These are phyloP conservation scores for Seira ritae DNA, from an alignment of 2,888 invertebrate species.

Conservation along the genomic window DNA sequence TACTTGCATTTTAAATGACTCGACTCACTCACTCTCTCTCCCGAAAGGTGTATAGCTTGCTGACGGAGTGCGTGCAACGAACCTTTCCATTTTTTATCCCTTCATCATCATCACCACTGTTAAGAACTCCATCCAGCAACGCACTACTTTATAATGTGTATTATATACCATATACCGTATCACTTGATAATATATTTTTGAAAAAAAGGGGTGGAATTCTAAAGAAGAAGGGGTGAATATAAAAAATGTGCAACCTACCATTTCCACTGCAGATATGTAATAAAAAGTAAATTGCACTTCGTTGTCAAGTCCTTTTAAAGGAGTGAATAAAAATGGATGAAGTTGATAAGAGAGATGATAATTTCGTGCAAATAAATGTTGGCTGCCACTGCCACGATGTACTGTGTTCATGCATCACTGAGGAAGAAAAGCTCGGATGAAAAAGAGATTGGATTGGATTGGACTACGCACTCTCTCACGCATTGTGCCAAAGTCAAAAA, in stretches of 20 bases:
- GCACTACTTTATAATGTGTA: too few relatives aligned
- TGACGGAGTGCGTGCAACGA: conserved; percentile 53
- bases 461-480: background rate
- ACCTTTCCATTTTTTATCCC: conserved; percentile 41
- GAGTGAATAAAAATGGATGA: background rate
- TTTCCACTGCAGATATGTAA: background rate
- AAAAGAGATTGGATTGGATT: conserved; percentile 13
- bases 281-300: background rate
- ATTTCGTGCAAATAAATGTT: background rate
- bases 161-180: background rate
- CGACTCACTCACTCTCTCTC: background rate
- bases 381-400: background rate
- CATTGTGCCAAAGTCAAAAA: background rate
- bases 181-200: background rate
- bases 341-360: background rate
- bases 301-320: background rate
- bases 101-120: conserved; percentile 3
- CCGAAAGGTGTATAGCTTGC: too few relatives aligned
- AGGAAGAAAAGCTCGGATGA: conserved; percentile 10
- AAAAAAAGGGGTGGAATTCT: background rate
- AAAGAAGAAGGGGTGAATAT: conserved; percentile 20
- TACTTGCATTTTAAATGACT: background rate
- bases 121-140: too few relatives aligned
- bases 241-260: conserved; percentile 15
- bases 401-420: conserved; percentile 34